phyloP scores from a whole-genome alignment of 2,888 invertebrate species.

The Busseola fusca region DNA sequence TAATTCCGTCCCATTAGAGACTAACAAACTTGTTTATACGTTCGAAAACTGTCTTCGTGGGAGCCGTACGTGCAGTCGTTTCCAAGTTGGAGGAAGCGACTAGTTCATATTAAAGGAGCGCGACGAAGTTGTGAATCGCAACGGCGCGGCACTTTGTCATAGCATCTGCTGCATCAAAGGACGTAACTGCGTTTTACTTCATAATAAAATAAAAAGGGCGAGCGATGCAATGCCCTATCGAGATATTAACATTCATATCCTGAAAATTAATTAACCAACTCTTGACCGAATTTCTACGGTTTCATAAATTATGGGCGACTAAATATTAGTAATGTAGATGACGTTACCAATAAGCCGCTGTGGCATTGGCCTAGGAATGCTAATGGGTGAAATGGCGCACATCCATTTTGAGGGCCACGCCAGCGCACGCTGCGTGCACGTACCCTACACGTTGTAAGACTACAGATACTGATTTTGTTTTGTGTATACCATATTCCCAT shows the following conservation, averaged over 20 bases:
- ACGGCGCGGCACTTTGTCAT: conserved; percentile 74
- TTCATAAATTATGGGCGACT: conserved; percentile 72
- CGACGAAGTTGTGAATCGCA: conserved; percentile 74
- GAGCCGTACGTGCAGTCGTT: conserved; percentile 74
- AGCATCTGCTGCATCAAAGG: conserved; percentile 75
- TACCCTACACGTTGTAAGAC: conserved; percentile 33
- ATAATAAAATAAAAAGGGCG: conserved; percentile 69
- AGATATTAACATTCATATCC: conserved; percentile 69
- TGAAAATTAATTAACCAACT: conserved; percentile 69
- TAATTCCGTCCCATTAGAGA: conserved; percentile 74
- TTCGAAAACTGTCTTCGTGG: conserved; percentile 72
- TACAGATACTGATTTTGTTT: conserved; percentile 63
- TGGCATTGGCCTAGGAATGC: conserved; percentile 75
- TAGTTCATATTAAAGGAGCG: conserved; percentile 78
- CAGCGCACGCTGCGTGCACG: conserved; percentile 50
- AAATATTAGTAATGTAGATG: conserved; percentile 77
- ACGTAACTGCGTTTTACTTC: conserved; percentile 67
- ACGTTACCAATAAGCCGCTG: conserved; percentile 75
- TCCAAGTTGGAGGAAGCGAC: conserved; percentile 75
- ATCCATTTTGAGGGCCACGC: conserved; percentile 74
- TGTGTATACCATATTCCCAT: conserved; percentile 49
- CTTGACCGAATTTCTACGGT: conserved; percentile 63
- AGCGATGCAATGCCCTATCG: conserved; percentile 48
- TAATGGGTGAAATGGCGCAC: conserved; percentile 77
- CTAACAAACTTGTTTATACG: conserved; percentile 77